Evolutionary conservation across 2,113 vertebrate species (phyloP).

Genomic region (Poeciliopsis prolifica): DNA sequence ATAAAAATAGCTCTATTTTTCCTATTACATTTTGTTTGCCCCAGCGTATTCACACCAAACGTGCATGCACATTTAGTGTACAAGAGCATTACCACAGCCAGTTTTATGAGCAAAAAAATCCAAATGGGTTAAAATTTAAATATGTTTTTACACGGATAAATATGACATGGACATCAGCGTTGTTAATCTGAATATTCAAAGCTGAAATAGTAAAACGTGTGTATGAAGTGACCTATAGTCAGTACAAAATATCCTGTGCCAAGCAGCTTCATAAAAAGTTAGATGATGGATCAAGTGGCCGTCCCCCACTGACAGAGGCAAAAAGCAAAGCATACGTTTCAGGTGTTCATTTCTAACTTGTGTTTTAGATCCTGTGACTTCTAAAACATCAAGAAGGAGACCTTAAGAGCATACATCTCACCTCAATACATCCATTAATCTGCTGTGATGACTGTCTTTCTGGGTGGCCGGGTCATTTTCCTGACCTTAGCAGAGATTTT

Average conservation of each 20-base stretch:
- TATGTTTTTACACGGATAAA: not conserved
- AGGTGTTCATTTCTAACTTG: not conserved
- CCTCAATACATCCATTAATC: no score
- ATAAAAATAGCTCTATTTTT: not conserved
- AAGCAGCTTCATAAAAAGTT: not conserved
- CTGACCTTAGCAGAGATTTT: not conserved
- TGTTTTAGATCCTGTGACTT: not conserved
- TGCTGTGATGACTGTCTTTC: not conserved
- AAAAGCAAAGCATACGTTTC: not conserved
- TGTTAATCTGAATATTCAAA: not conserved
- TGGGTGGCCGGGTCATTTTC: not conserved
- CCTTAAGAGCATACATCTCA: no score
- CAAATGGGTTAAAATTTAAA: not conserved
- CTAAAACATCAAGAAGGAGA: not conserved
- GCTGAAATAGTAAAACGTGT: not conserved
- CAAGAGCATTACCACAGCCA: not conserved
- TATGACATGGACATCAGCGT: not conserved
- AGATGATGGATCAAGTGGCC: not conserved
- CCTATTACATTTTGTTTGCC: not conserved
- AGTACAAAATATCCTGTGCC: not conserved
- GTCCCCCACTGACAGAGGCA: not conserved
- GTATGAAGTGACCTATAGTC: not conserved
- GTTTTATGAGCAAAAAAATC: not conserved
- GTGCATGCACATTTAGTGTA: no score
- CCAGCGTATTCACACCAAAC: not conserved